phyloP scores from a whole-genome alignment of 2,797 vertebrate genomes.

The Lagorchestes hirsutus region DNA sequence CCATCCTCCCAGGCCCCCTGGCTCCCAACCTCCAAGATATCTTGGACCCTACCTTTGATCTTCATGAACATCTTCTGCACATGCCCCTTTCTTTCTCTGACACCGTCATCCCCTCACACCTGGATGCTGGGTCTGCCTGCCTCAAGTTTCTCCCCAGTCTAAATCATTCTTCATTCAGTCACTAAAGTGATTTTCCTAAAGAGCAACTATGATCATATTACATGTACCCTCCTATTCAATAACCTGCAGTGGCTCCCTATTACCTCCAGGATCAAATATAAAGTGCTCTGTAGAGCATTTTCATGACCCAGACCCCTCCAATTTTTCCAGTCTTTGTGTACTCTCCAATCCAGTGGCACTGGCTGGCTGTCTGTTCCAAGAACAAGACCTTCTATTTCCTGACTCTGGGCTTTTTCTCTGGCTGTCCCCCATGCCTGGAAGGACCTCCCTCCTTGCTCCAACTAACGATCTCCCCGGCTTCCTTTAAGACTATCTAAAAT shows the following conservation, averaged over 20 bases:
- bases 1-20: neutral
- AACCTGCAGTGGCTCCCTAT: neutral
- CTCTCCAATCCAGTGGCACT: neutral
- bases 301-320: neutral
- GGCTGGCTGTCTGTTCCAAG: neutral
- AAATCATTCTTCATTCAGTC: neutral
- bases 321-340: neutral
- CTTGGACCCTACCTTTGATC: neutral
- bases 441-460: neutral
- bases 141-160: neutral
- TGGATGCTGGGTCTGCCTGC: neutral
- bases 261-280: neutral
- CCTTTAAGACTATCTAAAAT: neutral
- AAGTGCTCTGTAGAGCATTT: neutral
- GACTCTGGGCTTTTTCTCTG: neutral
- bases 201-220: too few species aligned
- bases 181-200: neutral
- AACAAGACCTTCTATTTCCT: neutral
- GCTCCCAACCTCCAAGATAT: neutral
- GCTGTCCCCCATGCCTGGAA: too few species aligned
- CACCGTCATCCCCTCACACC: neutral
- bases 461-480: neutral
- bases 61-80: neutral
- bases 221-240: neutral
- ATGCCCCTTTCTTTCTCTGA: neutral